Evolutionary conservation across 1,140 invertebrate species (phyloP), one percentile per base, ranked within the genome.

Genomic region (Eubasilissa regina): DNA sequence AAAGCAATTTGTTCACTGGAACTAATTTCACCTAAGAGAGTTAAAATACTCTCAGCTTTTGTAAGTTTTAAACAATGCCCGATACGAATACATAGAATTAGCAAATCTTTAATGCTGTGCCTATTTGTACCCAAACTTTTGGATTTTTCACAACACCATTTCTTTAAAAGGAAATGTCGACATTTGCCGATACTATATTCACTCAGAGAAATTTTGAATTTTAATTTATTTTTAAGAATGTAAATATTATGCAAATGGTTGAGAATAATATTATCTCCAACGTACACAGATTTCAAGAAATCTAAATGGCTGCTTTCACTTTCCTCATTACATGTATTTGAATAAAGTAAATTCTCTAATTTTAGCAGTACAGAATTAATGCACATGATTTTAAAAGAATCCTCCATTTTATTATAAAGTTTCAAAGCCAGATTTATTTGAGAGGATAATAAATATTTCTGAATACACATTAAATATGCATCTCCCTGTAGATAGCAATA

Each of bases 381-480:
- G 53, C 77, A 81, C 43, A 74, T 45, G 12, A 70, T 62, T 79
- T 83, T 77, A 51, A 81, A 77, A 70, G 3, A 58, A n/a, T 75
- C 72, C 10, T 81, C 45, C 68, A 79, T 62, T 55, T 35, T 21
- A 25, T 77, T 74, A 55, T 72, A 83, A 8, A 81, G 25, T 15
- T 80, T 56, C 15, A 83, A 25, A 0, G 82, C 82, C 25, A 44
- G 21, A 44, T 81, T 66, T 3, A 83, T 53, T 19, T 83, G 60
- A 43, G 56, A 55, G 9, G 11, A 13, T 74, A 77, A 17, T 21
- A 83, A 56, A 64, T 81, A 80, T 43, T 64, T 77, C 43, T 78
- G 68, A 13, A 83, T 77, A 48, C 77, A 81, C n/a, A 79, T 35
- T 56, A 81, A 21, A 55, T 81, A 83, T 21, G 82, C 80, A 60